A percentile compares a stretch with the other conserved stretches of the same genome.
Conservation (phyloP, 2,797 vertebrate species). For the Coccyzus lansbergi region DNA sequence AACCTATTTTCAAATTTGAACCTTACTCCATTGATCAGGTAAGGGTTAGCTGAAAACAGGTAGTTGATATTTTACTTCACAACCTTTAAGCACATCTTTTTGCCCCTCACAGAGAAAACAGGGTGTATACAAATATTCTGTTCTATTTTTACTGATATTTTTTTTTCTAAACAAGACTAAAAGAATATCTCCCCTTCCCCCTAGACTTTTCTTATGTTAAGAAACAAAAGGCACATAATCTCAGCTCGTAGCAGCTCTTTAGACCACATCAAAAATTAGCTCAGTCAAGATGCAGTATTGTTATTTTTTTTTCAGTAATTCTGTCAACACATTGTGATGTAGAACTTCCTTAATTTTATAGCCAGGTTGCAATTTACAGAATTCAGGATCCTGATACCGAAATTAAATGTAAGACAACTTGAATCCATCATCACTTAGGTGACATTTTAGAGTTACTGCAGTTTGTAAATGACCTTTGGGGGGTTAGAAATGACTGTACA, state of each 20-base stretch:
- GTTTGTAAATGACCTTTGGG: conserved; percentile 34
- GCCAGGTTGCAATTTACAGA: not conserved
- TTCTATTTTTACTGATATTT: not conserved
- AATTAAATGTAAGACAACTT: not conserved
- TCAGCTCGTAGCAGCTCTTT: not conserved
- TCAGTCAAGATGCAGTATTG: not conserved
- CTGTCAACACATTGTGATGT: not conserved
- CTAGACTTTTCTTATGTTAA: not conserved
- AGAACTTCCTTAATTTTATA: not conserved
- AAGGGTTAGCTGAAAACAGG: not conserved
- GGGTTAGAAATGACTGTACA: not conserved
- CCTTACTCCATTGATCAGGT: not conserved
- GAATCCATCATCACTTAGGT: not conserved
- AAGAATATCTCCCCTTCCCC: not conserved
- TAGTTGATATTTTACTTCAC: not conserved
- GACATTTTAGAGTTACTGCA: conserved; percentile 13
- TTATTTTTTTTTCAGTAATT: not conserved
- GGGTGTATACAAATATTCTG: not conserved
- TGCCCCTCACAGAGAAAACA: not conserved
- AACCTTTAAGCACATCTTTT: not conserved
- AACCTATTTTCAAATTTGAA: not conserved
- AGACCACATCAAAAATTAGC: not conserved
- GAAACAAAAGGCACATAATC: not conserved
- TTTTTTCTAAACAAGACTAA: not conserved
- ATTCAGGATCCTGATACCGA: not conserved